Evolutionary conservation across 2,888 invertebrate species (phyloP).

Genomic region (Micropterix aruncella): DNA sequence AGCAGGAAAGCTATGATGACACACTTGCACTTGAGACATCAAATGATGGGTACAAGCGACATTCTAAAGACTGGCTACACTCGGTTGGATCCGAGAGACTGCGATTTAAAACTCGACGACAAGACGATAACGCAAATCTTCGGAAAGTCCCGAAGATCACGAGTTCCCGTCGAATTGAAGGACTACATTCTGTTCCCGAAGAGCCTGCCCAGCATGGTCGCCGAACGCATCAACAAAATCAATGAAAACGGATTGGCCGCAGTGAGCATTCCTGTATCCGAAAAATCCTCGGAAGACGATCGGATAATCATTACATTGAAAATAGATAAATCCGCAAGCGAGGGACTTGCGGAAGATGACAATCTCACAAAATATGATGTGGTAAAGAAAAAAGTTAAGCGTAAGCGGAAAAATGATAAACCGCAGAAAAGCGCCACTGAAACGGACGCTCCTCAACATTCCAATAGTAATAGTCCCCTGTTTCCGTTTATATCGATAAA

Average conservation of each 20-base stretch:
- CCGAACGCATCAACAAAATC: neutral
- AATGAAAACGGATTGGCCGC: neutral
- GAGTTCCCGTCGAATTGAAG: neutral
- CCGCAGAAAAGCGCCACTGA: neutral
- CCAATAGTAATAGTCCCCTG: conserved; percentile 5
- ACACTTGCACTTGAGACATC: conserved; percentile 32
- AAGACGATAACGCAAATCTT: conserved; percentile 26
- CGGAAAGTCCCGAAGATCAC: conserved; percentile 21
- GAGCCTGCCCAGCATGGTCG: neutral
- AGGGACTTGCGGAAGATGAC: neutral
- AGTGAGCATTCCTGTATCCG: neutral
- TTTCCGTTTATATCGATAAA: conserved; percentile 9
- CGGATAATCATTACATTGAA: no score
- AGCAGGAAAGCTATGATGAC: conserved; percentile 29
- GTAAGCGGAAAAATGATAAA: neutral
- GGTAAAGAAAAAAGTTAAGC: no score
- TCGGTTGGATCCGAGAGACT: conserved; percentile 27
- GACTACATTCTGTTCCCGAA: neutral
- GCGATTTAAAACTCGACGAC: conserved; percentile 26
- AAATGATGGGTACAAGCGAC: conserved; percentile 18
- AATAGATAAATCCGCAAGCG: neutral
- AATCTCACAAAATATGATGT: neutral
- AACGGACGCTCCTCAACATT: neutral
- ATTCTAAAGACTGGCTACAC: conserved; percentile 22
- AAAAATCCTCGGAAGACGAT: neutral